Conservation (phyloP, 2,113 vertebrate genomes). For the Sphyrna mokarran region DNA sequence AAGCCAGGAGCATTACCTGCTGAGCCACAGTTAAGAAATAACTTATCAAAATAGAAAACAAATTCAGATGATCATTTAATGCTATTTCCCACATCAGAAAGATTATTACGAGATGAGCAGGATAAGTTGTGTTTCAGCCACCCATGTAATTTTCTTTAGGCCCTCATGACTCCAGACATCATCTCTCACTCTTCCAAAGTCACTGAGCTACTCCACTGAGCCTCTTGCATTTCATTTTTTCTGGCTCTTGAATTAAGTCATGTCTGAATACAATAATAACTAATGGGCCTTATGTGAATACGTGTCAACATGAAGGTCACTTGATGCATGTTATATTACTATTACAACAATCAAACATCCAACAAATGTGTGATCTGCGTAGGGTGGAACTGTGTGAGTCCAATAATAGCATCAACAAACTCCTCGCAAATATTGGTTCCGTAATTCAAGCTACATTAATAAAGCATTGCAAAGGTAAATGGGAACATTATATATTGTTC, state of each 20-base stretch:
- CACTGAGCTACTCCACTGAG: neutral
- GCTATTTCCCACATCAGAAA: neutral
- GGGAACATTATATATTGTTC: conserved; percentile 37
- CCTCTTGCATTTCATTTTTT: neutral
- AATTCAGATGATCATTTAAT: neutral
- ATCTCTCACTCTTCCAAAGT: neutral
- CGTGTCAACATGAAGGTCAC: neutral
- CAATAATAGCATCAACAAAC: neutral
- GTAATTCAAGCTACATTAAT: neutral
- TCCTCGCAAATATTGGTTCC: neutral
- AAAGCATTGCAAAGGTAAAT: neutral
- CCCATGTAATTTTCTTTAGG: neutral
- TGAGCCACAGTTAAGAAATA: neutral
- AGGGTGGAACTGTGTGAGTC: neutral
- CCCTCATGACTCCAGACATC: neutral
- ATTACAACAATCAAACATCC: neutral
- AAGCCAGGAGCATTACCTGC: neutral
- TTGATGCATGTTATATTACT: neutral
- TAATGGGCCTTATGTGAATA: neutral
- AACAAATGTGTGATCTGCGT: neutral
- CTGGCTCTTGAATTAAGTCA: neutral
- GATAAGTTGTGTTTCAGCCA: neutral
- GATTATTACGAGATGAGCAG: neutral
- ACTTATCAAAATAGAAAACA: neutral
- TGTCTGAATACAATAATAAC: neutral